Conservation (phyloP, 2,888 invertebrate genomes). For the Dryadula phaetusa region DNA sequence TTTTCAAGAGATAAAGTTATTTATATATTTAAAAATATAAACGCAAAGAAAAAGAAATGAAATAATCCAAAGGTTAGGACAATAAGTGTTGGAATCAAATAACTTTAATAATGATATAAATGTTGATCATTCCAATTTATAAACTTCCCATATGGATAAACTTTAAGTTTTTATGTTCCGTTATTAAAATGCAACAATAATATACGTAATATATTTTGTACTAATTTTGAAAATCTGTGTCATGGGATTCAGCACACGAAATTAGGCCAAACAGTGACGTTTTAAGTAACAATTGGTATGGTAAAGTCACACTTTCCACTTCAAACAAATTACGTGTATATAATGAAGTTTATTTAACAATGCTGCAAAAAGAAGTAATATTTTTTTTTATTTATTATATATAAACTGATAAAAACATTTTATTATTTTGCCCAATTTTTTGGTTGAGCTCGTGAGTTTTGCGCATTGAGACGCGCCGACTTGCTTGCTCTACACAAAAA, state of each 20-base stretch:
- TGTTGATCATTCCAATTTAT: background rate
- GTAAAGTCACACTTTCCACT: background rate
- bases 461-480: constrained; percentile 80
- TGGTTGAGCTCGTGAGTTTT: constrained; percentile 62
- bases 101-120: background rate
- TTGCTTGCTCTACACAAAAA: constrained; percentile 61
- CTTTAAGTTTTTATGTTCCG: no score
- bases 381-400: background rate
- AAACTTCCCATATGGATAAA: no score
- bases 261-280: constrained; percentile 47
- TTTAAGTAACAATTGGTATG: constrained; percentile 28
- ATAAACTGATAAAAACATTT: constrained; percentile 20
- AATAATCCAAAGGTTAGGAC: background rate
- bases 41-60: background rate
- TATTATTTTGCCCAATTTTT: constrained; percentile 41
- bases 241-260: constrained; percentile 46
- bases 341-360: background rate
- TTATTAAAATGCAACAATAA: background rate
- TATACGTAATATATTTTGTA: constrained; percentile 22
- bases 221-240: constrained; percentile 43
- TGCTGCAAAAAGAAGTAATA: background rate
- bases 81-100: background rate
- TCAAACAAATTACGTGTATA: background rate
- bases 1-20: no score
- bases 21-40: background rate